These are phyloP conservation scores for Acanthis flammea DNA, from an alignment of 2,797 vertebrate genomes.

Conservation along the genomic window DNA sequence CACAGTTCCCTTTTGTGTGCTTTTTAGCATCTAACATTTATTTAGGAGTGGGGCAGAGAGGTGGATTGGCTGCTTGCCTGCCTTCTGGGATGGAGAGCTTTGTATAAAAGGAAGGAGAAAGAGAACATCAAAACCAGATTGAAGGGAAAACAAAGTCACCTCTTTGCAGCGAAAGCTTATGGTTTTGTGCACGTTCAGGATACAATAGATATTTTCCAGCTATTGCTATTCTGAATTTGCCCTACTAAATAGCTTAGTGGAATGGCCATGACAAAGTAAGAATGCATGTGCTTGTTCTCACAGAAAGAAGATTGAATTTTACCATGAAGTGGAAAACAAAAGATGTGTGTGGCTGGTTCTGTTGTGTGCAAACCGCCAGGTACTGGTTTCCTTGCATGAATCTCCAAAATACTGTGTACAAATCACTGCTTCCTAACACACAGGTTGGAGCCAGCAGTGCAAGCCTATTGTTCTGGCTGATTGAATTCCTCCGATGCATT, in stretches of 20 bases:
- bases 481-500: not conserved
- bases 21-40: conserved; percentile 39
- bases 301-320: not conserved
- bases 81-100: conserved; percentile 43
- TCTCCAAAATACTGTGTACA: not conserved
- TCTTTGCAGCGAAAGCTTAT: not conserved
- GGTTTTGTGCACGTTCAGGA: not conserved
- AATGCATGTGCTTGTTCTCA: not conserved
- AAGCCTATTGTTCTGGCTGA: not conserved
- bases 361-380: not conserved
- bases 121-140: conserved; percentile 60
- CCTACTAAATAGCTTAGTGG: not conserved
- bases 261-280: not conserved
- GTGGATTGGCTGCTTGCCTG: conserved; percentile 50
- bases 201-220: conserved; percentile 3
- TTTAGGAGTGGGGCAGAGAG: conserved; percentile 49
- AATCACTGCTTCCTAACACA: not conserved
- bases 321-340: not conserved
- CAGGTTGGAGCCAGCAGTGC: not conserved
- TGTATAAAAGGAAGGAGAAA: conserved; percentile 25
- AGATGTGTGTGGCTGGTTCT: not conserved
- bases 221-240: not conserved
- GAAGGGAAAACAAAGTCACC: conserved; percentile 26
- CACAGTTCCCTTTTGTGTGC: conserved; percentile 4
- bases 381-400: not conserved